Evolutionary conservation across 2,113 vertebrate species (phyloP).

Genomic region (Lophius piscatorius): DNA sequence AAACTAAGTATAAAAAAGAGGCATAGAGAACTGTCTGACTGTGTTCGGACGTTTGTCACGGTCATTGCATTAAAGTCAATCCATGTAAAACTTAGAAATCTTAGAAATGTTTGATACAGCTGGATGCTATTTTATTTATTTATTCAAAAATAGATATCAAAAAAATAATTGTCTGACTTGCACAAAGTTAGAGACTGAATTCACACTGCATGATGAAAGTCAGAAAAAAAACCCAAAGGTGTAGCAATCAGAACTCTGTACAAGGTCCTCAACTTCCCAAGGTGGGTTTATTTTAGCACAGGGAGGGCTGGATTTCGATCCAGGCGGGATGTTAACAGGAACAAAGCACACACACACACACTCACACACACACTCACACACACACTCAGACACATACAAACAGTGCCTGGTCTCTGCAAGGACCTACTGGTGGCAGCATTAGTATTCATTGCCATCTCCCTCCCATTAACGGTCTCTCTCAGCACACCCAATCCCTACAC

Average conservation of each 20-base stretch:
- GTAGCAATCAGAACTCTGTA: slow-evolving; percentile 61
- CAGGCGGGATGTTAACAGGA: slow-evolving; percentile 69
- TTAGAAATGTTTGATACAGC: not conserved
- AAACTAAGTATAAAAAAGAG: too few relatives aligned
- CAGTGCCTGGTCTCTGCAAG: slow-evolving; percentile 52
- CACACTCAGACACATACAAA: slow-evolving; percentile 31
- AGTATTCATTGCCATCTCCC: slow-evolving; percentile 72
- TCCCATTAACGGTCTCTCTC: slow-evolving; percentile 68
- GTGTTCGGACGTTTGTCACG: too few relatives aligned
- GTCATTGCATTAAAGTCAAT: not conserved
- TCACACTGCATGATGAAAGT: slow-evolving; percentile 22
- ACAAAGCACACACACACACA: slow-evolving; percentile 42
- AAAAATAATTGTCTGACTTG: not conserved
- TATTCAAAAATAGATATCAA: too few relatives aligned
- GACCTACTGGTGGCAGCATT: slow-evolving; percentile 63
- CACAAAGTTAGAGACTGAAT: slow-evolving; percentile 17
- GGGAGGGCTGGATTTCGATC: slow-evolving; percentile 81
- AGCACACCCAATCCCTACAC: slow-evolving; percentile 61
- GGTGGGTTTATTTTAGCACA: slow-evolving; percentile 79
- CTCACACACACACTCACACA: slow-evolving; percentile 15
- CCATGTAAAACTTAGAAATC: not conserved
- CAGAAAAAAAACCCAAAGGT: slow-evolving; percentile 56
- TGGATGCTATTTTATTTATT: too few relatives aligned
- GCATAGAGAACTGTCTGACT: too few relatives aligned
- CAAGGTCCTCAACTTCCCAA: slow-evolving; percentile 73